A percentile compares a stretch with the other conserved stretches of the same genome.
These are phyloP conservation scores for Nestor notabilis DNA, from an alignment of 2,113 vertebrate species.

Conservation along the genomic window DNA sequence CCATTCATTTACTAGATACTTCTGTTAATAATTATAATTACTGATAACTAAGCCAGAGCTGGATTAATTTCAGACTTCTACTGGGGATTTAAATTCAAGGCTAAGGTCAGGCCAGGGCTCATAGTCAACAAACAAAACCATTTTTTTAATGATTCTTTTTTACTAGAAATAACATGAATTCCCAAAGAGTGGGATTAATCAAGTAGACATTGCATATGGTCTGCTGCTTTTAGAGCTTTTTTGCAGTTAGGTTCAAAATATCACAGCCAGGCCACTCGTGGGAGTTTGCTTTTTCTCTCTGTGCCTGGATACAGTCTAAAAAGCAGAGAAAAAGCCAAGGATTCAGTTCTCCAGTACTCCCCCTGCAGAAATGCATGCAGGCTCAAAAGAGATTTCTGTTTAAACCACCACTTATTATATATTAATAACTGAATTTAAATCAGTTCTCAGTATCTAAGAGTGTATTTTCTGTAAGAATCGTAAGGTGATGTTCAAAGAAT, in stretches of 20 bases:
- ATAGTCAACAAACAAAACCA: conserved; percentile 54
- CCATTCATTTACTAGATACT: neutral
- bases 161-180: conserved; percentile 38
- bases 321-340: neutral
- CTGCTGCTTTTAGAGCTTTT: neutral
- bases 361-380: neutral
- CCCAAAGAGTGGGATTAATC: conserved; percentile 28
- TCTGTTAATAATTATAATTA: conserved; percentile 63
- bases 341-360: neutral
- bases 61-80: conserved; percentile 48
- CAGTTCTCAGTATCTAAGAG: neutral
- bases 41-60: conserved; percentile 18
- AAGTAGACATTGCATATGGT: conserved; percentile 2
- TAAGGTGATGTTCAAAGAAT: neutral
- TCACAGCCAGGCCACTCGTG: neutral
- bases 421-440: neutral
- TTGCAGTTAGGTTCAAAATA: neutral
- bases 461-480: neutral
- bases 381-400: neutral
- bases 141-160: conserved; percentile 30
- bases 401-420: neutral
- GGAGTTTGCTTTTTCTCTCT: neutral
- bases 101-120: conserved; percentile 61
- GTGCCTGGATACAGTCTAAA: neutral
- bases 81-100: conserved; percentile 50